Percentiles rank a stretch among this genome's conserved stretches.
These are phyloP conservation scores for Boloria euphrosyne DNA, from an alignment of 2,888 invertebrate genomes.

Conservation along the genomic window DNA sequence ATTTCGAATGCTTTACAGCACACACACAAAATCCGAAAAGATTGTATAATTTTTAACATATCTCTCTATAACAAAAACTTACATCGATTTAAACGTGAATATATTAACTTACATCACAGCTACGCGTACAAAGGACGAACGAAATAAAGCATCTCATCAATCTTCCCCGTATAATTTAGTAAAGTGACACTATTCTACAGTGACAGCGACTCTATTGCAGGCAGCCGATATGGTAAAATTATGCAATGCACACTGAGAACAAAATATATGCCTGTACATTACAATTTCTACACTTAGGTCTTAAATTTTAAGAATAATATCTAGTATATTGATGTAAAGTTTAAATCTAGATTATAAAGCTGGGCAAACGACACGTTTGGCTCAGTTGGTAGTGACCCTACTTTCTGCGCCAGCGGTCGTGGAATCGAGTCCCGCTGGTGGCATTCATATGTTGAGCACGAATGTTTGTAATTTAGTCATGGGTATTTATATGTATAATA, in stretches of 20 bases:
- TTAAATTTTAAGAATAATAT: background rate
- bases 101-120: conserved; percentile 6
- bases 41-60: too few relatives aligned
- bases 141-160: conserved; percentile 41
- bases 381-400: too few relatives aligned
- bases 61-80: background rate
- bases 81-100: background rate
- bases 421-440: too few relatives aligned
- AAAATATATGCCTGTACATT: background rate
- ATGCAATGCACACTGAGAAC: conserved; percentile 15
- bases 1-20: too few relatives aligned
- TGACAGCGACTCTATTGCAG: conserved; percentile 29
- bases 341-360: too few relatives aligned
- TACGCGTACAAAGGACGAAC: conserved; percentile 4
- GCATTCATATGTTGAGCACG: too few relatives aligned
- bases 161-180: conserved; percentile 35
- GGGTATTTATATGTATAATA: too few relatives aligned
- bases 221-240: conserved; percentile 40
- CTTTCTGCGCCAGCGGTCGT: too few relatives aligned
- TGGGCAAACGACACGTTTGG: too few relatives aligned
- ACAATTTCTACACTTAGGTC: too few relatives aligned
- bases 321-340: background rate
- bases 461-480: too few relatives aligned
- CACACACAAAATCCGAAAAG: too few relatives aligned
- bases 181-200: conserved; percentile 32